A percentile compares a stretch with the other conserved stretches of the same genome.
phyloP scores from a whole-genome alignment of 2,797 vertebrate species.

The Uromys caudimaculatus region DNA sequence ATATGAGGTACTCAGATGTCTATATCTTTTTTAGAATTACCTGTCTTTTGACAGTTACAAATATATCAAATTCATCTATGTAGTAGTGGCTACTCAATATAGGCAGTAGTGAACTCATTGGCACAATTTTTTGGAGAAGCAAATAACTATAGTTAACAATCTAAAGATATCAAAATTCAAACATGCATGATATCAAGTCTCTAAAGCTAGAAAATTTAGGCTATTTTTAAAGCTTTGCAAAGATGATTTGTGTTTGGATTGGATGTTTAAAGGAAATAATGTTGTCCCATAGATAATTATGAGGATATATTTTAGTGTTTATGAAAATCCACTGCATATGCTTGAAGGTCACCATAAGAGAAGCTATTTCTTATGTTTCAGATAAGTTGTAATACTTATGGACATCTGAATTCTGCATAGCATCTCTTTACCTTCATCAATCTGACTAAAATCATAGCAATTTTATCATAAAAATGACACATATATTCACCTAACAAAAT shows the following conservation, averaged over 20 bases:
- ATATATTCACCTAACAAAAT: neutral
- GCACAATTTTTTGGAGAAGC: neutral
- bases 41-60: neutral
- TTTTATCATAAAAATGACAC: neutral
- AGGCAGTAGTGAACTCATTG: neutral
- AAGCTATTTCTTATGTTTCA: neutral
- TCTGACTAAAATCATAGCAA: neutral
- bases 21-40: neutral
- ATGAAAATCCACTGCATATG: neutral
- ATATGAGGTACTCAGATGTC: neutral
- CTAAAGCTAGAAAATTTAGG: slow-evolving; percentile 32
- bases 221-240: slow-evolving; percentile 38
- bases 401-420: neutral
- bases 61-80: neutral
- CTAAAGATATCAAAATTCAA: neutral
- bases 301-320: neutral
- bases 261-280: neutral
- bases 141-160: slow-evolving; percentile 10
- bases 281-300: neutral
- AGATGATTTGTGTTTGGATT: slow-evolving; percentile 21
- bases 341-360: neutral
- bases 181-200: neutral
- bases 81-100: neutral
- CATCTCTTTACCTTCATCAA: neutral
- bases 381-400: neutral